Percentiles rank a stretch among this genome's conserved stretches.
These are phyloP conservation scores for Delia radicum DNA, from an alignment of 1,140 invertebrate genomes.

Conservation along the genomic window DNA sequence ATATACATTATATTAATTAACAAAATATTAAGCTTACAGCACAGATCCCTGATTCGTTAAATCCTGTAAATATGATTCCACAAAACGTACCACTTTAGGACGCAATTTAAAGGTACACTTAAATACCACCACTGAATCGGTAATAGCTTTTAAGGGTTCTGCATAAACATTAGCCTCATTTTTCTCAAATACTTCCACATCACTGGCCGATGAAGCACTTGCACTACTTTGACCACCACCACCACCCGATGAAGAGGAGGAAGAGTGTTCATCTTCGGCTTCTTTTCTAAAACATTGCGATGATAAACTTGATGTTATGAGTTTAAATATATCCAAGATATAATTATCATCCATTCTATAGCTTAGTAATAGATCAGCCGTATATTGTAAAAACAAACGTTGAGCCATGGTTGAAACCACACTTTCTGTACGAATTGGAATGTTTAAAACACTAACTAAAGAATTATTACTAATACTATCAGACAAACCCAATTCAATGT, in stretches of 20 bases:
- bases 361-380: conserved; percentile 23
- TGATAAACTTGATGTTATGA: conserved; percentile 35
- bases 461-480: background rate
- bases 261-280: background rate
- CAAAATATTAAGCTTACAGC: background rate
- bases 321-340: conserved; percentile 33
- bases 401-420: conserved; percentile 35
- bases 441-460: background rate
- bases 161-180: conserved; percentile 45
- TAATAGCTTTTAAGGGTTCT: conserved; percentile 35
- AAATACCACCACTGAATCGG: conserved; percentile 27
- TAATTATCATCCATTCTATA: conserved; percentile 17
- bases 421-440: background rate
- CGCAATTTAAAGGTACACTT: conserved; percentile 7
- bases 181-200: conserved; percentile 46
- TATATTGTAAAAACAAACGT: conserved; percentile 28
- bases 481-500: conserved; percentile 13
- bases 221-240: background rate
- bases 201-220: background rate
- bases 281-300: background rate
- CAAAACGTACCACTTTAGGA: conserved; percentile 20
- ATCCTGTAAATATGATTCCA: conserved; percentile 1
- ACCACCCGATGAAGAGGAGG: background rate
- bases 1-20: background rate
- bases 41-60: background rate